Evolutionary conservation across 1,140 invertebrate genomes (phyloP).

Genomic region (Brachionus plicatilis): DNA sequence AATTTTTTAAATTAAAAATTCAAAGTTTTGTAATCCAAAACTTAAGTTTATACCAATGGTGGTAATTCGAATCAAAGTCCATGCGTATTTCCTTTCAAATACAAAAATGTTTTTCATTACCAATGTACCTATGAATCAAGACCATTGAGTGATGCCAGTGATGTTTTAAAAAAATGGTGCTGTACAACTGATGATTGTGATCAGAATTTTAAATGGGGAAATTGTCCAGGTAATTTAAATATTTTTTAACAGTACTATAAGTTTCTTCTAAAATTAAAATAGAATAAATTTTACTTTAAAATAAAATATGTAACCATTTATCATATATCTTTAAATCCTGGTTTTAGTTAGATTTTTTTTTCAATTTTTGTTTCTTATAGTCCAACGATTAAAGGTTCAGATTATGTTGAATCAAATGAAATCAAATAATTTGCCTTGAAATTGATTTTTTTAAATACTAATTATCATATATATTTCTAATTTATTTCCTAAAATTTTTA

Average conservation of each 20-base stretch:
- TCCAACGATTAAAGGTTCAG: no score
- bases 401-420: no score
- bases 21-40: not conserved
- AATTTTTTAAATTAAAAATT: not conserved
- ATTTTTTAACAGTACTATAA: not conserved
- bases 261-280: no score
- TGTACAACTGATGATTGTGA: conserved; percentile 11
- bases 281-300: no score
- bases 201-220: conserved; percentile 11
- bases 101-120: conserved; percentile 29
- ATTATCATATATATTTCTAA: no score
- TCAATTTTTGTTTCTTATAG: no score
- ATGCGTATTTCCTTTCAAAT: conserved; percentile 34
- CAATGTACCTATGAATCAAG: conserved; percentile 13
- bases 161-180: conserved; percentile 37
- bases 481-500: no score
- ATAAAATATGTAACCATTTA: no score
- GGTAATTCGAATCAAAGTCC: conserved; percentile 31
- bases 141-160: not conserved
- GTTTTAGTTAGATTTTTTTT: no score
- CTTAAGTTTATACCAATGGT: not conserved
- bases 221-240: not conserved
- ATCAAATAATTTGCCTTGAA: no score
- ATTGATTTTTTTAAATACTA: no score
- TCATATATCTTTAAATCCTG: no score